Conservation (phyloP, 2,113 vertebrate genomes). For the Callocephalon fimbriatum region DNA sequence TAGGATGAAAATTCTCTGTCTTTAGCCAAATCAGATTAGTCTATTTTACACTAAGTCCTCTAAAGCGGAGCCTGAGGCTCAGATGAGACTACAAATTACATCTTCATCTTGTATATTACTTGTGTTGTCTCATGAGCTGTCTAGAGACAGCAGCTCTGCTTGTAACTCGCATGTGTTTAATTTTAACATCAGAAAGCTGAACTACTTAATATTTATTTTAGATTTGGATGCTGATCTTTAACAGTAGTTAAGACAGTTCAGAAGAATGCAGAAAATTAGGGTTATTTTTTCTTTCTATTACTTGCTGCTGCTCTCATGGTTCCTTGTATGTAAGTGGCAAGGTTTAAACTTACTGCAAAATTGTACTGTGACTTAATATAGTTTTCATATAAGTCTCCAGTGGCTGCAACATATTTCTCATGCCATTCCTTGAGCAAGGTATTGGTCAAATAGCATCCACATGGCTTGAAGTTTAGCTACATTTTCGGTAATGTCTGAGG, state of each 20-base stretch:
- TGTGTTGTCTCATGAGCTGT: background rate
- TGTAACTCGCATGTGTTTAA: background rate
- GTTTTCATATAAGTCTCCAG: conserved; percentile 14
- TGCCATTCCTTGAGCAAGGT: background rate
- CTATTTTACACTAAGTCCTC: background rate
- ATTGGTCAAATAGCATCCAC: background rate
- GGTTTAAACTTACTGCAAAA: background rate
- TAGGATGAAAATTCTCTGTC: background rate
- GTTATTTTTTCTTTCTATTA: background rate
- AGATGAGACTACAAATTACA: background rate
- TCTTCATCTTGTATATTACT: background rate
- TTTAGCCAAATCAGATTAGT: background rate
- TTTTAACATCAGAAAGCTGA: background rate
- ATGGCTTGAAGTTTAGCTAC: background rate
- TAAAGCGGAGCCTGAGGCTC: background rate
- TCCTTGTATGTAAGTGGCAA: background rate
- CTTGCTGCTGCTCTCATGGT: background rate
- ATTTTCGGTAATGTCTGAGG: conserved; percentile 10
- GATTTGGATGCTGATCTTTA: background rate
- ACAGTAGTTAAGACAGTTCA: background rate
- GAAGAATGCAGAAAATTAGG: background rate
- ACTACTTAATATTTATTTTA: background rate
- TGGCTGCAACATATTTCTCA: conserved; percentile 35
- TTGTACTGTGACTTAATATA: conserved; percentile 18
- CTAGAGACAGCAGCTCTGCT: background rate